A percentile compares a stretch with the other conserved stretches of the same genome.
These are phyloP conservation scores for Anguilla japonica DNA, from an alignment of 2,113 vertebrate species.

Conservation along the genomic window DNA sequence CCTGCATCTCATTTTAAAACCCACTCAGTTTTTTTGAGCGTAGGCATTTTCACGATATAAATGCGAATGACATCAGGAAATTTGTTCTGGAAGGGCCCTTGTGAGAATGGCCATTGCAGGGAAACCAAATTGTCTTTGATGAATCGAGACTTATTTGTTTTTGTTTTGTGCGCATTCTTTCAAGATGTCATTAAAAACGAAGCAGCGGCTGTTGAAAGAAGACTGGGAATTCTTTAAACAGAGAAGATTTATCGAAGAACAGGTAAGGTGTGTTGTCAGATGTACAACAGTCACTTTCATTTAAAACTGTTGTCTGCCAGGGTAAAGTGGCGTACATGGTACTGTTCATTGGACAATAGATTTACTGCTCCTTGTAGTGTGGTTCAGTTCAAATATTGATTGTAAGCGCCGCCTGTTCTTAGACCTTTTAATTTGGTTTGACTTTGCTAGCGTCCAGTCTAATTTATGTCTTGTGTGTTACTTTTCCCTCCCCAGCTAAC, in stretches of 20 bases:
- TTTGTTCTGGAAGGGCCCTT: not conserved
- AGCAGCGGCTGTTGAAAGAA: constrained; percentile 88
- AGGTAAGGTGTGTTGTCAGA: constrained; percentile 67
- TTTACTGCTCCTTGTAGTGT: not conserved
- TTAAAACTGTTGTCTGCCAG: not conserved
- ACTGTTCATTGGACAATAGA: not conserved
- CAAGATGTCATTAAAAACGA: constrained; percentile 88
- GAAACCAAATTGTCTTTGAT: not conserved
- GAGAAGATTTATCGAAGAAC: constrained; percentile 88
- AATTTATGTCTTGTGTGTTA: constrained; percentile 32
- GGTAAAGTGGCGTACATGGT: not conserved
- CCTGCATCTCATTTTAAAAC: no score
- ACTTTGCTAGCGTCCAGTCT: not conserved
- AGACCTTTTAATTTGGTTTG: not conserved
- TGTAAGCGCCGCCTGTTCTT: not conserved
- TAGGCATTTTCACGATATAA: not conserved
- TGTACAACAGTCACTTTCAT: not conserved
- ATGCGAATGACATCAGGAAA: not conserved
- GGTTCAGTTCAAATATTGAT: not conserved
- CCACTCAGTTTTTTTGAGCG: not conserved
- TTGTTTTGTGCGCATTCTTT: constrained; percentile 31
- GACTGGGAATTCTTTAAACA: constrained; percentile 97
- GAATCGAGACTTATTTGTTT: not conserved
- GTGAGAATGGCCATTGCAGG: not conserved
- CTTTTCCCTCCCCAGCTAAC: constrained; percentile 70